phyloP scores from a whole-genome alignment of 2,797 vertebrate species.

The Holocentrus rufus region DNA sequence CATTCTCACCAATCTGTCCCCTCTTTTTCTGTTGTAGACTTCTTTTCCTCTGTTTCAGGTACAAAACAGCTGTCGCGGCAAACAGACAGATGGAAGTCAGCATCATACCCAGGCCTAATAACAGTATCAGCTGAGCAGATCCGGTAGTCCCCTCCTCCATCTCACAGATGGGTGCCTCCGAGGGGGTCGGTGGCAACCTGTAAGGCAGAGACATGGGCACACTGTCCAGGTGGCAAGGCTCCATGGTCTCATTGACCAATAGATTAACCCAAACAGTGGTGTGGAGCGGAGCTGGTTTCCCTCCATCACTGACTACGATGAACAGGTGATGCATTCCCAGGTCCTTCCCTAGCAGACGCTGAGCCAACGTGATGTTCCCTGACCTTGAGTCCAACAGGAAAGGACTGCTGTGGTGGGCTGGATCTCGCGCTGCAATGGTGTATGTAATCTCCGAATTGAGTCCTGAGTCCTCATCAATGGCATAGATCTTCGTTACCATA shows the following conservation, averaged over 20 bases:
- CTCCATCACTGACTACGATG: slow-evolving; percentile 80
- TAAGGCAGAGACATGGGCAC: slow-evolving; percentile 64
- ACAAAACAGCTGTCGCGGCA: slow-evolving; percentile 63
- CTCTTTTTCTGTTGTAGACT: slow-evolving; percentile 33
- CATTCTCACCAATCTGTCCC: slow-evolving; percentile 53
- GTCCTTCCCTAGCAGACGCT: slow-evolving; percentile 69
- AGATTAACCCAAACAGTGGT: slow-evolving; percentile 84
- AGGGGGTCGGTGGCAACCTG: slow-evolving; percentile 37
- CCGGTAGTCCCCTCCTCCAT: slow-evolving; percentile 26
- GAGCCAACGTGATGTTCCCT: slow-evolving; percentile 80
- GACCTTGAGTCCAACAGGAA: slow-evolving; percentile 80
- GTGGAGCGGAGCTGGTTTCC: slow-evolving; percentile 81
- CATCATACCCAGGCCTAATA: slow-evolving; percentile 72
- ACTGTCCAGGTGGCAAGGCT: slow-evolving; percentile 75
- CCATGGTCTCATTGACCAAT: slow-evolving; percentile 79
- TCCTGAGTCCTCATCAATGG: slow-evolving; percentile 81
- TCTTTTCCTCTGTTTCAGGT: slow-evolving; percentile 66
- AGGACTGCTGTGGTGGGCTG: slow-evolving; percentile 60
- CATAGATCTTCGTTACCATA: slow-evolving; percentile 81
- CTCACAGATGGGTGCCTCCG: slow-evolving; percentile 61
- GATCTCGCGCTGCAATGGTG: slow-evolving; percentile 63
- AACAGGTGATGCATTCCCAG: slow-evolving; percentile 83
- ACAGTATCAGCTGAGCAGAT: slow-evolving; percentile 57
- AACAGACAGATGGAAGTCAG: slow-evolving; percentile 69
- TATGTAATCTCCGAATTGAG: slow-evolving; percentile 84